Evolutionary conservation across 2,113 vertebrate species (phyloP).

Genomic region (Phycodurus eques): DNA sequence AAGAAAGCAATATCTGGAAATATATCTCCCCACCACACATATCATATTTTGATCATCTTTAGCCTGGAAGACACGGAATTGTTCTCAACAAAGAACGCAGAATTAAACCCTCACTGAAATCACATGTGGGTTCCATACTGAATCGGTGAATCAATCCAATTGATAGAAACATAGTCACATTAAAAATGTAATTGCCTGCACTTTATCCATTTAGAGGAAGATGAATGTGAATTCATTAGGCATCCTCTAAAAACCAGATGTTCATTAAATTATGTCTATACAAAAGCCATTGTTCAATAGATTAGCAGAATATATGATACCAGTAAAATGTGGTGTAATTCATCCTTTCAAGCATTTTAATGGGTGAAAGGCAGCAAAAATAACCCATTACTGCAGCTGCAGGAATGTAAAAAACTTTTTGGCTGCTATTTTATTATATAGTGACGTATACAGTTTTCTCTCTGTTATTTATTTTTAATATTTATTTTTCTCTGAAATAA

Average conservation of each 20-base stretch:
- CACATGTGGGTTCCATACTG: conserved; percentile 50
- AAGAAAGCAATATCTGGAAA: conserved; percentile 39
- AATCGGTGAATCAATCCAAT: conserved; percentile 71
- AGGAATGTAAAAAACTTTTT: conserved; percentile 24
- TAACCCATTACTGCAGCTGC: conserved; percentile 44
- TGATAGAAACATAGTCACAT: conserved; percentile 78
- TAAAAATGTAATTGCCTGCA: conserved; percentile 78
- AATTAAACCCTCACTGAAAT: conserved; percentile 31
- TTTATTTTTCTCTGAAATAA: conserved; percentile 46
- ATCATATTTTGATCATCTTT: conserved; percentile 12
- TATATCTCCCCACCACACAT: neutral
- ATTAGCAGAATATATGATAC: conserved; percentile 65
- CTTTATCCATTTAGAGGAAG: conserved; percentile 78
- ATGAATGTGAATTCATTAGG: conserved; percentile 77
- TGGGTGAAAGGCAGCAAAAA: conserved; percentile 59
- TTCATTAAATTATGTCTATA: conserved; percentile 76
- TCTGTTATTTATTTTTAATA: conserved; percentile 49
- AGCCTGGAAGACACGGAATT: conserved; percentile 18
- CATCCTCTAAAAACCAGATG: conserved; percentile 76
- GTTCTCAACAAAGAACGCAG: conserved; percentile 50
- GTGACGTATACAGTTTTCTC: neutral
- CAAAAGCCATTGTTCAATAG: conserved; percentile 69
- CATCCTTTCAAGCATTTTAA: conserved; percentile 58
- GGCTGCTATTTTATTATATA: conserved; percentile 29
- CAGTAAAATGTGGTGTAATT: conserved; percentile 63